Evolutionary conservation across 1,140 invertebrate genomes (phyloP).

Genomic region (Pseudomyrmex sp.): DNA sequence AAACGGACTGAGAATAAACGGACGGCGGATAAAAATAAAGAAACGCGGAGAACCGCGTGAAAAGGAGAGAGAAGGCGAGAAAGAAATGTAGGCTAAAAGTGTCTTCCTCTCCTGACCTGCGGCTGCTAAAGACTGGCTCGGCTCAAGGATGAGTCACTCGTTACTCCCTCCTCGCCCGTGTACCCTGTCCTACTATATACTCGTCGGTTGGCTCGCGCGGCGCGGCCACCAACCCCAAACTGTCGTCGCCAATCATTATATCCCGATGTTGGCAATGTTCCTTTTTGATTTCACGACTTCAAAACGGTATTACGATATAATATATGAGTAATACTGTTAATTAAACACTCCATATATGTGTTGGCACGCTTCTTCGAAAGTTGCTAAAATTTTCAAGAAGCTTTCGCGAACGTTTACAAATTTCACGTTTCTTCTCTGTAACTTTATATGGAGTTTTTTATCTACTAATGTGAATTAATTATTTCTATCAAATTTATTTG

Average conservation of each 20-base stretch:
- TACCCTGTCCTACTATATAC: not conserved
- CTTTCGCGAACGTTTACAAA: not conserved
- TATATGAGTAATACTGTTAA: not conserved
- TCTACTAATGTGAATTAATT: too few relatives aligned
- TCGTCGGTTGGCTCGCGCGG: conserved; percentile 28
- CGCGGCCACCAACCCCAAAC: conserved; percentile 68
- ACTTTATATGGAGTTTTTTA: too few relatives aligned
- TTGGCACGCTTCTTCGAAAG: conserved; percentile 1
- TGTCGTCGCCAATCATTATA: conserved; percentile 68
- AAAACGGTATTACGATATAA: conserved; percentile 4
- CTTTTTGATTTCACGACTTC: conserved; percentile 43
- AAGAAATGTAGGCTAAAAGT: conserved; percentile 82
- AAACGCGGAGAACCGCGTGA: conserved; percentile 24
- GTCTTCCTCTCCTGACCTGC: conserved; percentile 82
- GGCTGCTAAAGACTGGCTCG: conserved; percentile 78
- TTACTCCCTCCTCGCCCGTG: conserved; percentile 56
- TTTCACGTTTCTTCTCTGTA: not conserved
- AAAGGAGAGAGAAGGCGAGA: conserved; percentile 55
- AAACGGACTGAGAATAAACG: conserved; percentile 66
- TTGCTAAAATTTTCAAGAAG: not conserved
- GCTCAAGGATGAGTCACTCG: conserved; percentile 80
- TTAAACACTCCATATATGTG: not conserved
- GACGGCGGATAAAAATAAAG: conserved; percentile 70
- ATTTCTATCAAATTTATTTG: too few relatives aligned
- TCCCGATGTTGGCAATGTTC: conserved; percentile 55